Evolutionary conservation across 2,113 vertebrate genomes (phyloP).

Genomic region (Gallinago media): DNA sequence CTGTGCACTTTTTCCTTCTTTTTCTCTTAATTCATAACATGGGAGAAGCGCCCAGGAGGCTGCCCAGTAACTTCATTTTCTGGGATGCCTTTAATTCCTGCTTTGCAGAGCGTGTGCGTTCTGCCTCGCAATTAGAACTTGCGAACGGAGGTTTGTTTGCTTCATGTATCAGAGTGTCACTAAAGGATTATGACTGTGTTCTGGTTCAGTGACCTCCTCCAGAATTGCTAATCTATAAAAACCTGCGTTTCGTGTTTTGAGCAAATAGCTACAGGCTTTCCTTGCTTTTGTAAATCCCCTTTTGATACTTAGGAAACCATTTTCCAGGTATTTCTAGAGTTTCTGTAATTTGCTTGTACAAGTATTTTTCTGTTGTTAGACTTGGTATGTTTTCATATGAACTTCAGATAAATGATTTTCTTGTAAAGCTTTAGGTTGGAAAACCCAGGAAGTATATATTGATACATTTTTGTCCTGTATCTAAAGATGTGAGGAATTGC

Average conservation of each 20-base stretch:
- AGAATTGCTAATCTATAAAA: neutral
- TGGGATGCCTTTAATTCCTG: neutral
- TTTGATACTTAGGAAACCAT: neutral
- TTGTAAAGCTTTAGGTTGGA: neutral
- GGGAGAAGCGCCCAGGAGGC: neutral
- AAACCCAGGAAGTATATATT: neutral
- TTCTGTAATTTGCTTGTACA: neutral
- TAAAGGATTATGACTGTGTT: neutral
- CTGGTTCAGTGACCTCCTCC: neutral
- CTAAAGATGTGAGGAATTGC: neutral
- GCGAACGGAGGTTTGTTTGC: neutral
- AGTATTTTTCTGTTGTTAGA: neutral
- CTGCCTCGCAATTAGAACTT: neutral
- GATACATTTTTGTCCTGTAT: neutral
- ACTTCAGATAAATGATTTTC: neutral
- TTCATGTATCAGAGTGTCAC: neutral
- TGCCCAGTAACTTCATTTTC: fast-evolving
- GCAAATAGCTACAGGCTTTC: neutral
- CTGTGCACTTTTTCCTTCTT: neutral
- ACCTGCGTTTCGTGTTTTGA: neutral
- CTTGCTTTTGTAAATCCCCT: neutral
- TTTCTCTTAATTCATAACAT: neutral
- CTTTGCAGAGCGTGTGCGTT: fast-evolving
- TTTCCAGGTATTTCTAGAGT: neutral
- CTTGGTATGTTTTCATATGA: neutral